Evolutionary conservation across 2,888 invertebrate species (phyloP).

Genomic region (Therioaphis trifolii): DNA sequence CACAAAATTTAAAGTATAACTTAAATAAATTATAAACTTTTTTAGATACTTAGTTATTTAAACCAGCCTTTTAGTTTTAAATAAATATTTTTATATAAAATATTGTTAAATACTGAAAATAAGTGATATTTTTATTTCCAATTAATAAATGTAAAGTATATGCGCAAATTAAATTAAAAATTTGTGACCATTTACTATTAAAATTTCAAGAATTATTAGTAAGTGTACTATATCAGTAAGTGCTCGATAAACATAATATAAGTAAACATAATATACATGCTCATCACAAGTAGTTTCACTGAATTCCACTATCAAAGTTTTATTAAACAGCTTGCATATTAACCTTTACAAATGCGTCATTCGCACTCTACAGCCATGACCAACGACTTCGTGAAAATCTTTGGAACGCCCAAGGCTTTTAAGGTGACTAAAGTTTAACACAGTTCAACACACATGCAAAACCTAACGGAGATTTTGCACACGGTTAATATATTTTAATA

Average conservation of each 20-base stretch:
- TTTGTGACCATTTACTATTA: too few species aligned
- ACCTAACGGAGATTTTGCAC: conserved; percentile 25
- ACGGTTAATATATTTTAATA: conserved; percentile 35
- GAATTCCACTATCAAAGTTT: conserved; percentile 42
- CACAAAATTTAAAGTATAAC: too few species aligned
- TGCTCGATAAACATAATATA: neutral
- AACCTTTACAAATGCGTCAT: conserved; percentile 52
- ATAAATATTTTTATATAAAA: too few species aligned
- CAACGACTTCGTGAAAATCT: conserved; percentile 51
- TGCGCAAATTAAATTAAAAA: too few species aligned
- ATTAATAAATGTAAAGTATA: too few species aligned
- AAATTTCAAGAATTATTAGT: too few species aligned
- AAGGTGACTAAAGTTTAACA: conserved; percentile 41
- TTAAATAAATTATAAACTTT: too few species aligned
- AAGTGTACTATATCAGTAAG: neutral
- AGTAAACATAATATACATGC: conserved; percentile 1
- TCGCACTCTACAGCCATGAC: conserved; percentile 41
- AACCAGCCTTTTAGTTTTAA: too few species aligned
- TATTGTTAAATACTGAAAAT: too few species aligned
- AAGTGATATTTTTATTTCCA: too few species aligned
- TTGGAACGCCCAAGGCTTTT: conserved; percentile 50
- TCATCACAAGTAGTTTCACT: conserved; percentile 4
- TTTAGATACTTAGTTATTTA: too few species aligned
- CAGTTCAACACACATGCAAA: conserved; percentile 30
- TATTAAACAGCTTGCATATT: conserved; percentile 52